Evolutionary conservation across 2,797 vertebrate species (phyloP), one percentile per base, ranked within the genome.

Genomic region (Perodicticus potto): DNA sequence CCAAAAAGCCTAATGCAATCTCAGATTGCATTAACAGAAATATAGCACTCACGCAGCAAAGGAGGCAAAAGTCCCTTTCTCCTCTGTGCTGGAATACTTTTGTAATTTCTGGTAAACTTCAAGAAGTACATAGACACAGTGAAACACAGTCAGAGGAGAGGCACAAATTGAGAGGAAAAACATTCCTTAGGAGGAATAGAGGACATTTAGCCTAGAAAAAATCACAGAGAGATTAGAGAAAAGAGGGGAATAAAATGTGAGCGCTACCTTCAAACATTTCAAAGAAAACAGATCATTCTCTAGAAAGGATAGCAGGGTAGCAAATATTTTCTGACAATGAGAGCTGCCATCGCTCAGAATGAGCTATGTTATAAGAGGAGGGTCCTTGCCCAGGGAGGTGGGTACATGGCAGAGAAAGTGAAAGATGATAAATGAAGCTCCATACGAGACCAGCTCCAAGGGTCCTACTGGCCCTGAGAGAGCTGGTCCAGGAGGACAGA

Each of bases 51-150:
- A 49, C 81, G 55, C 70, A 96, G 57, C 14, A 23, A 23, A 7
- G 49, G 53, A 92, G 53, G 73, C 57, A 86, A 92, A 97, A 83
- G 73, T 90, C 90, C 93, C 92, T 77, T 94, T 93, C 74, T 83
- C 34, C 43, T 84, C 77, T 27, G 43, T n/a, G 63, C 81, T 78
- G 37, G 43, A 92, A 91, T 16, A 73, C 80, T 63, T 77, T 34
- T 78, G 94, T 87, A 70, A 87, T 94, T 96, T 96, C 95, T 55
- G 22, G 84, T 86, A 93, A 96, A 61, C 43, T 76, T 89, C 29
- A 87, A 96, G 61, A 91, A 89, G 43, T 67, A 45, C 76, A 87
- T 3, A 95, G 86, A 95, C 45, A 86, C 25, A 63, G n/a, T 6
- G 70, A 95, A 76, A 94, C 20, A 34, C n/a, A 95, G 16, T 59